Percentiles rank a stretch among this genome's conserved stretches.
These are phyloP conservation scores for Cyrtonyx montezumae DNA, from an alignment of 2,113 vertebrate genomes.

Conservation along the genomic window DNA sequence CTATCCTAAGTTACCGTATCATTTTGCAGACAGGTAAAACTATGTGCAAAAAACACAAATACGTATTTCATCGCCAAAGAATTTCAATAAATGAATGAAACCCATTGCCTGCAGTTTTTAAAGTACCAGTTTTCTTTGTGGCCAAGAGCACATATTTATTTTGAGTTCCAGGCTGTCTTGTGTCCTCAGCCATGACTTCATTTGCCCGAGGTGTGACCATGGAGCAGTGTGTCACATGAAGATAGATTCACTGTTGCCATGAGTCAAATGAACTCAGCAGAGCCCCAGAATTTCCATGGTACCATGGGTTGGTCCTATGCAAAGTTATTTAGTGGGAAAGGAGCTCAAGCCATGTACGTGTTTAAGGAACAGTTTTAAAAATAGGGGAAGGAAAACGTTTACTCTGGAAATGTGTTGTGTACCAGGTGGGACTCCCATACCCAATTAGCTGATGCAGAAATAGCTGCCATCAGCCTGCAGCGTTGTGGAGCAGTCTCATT, in stretches of 20 bases:
- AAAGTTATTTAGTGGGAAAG: not conserved
- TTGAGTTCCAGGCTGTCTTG: not conserved
- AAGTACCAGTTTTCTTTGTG: not conserved
- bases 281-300: not conserved
- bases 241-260: rapidly evolving
- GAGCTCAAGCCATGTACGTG: rapidly evolving
- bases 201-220: not conserved
- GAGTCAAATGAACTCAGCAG: not conserved
- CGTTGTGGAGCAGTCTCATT: not conserved
- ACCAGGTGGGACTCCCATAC: not conserved
- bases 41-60: not conserved
- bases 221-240: not conserved
- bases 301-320: not conserved
- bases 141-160: not conserved
- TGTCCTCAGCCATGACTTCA: not conserved
- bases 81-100: not conserved
- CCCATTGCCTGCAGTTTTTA: not conserved
- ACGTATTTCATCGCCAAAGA: not conserved
- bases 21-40: not conserved
- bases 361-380: not conserved
- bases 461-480: not conserved
- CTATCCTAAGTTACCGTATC: not conserved
- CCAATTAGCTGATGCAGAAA: not conserved
- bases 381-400: not conserved
- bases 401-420: not conserved